Percentiles rank a stretch among this genome's conserved stretches.
phyloP scores from a whole-genome alignment of 2,113 vertebrate genomes.

The Clupea harengus region DNA sequence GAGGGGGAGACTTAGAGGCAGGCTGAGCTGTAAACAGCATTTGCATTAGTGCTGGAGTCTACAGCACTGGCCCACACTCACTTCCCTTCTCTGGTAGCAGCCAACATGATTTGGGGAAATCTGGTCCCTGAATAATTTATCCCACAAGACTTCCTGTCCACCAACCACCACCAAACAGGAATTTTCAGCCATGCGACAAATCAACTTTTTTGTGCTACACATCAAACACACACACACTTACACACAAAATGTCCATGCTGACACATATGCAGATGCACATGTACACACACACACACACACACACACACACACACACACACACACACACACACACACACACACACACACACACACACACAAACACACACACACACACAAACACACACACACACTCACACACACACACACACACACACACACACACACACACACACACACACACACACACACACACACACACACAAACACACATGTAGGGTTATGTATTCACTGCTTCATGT shows the following conservation, averaged over 20 bases:
- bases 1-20: not conserved
- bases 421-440: not conserved
- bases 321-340: not conserved
- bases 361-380: not conserved
- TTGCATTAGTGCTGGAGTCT: slow-evolving; percentile 24
- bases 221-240: not conserved
- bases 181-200: slow-evolving; percentile 38
- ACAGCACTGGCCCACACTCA: not conserved
- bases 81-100: not conserved
- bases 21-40: not conserved
- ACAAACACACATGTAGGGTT: not conserved
- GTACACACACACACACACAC: not conserved
- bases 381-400: not conserved
- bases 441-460: slow-evolving; percentile 4
- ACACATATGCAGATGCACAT: not conserved
- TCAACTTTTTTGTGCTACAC: not conserved
- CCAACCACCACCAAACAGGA: slow-evolving; percentile 36
- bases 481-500: not conserved
- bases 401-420: not conserved
- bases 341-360: not conserved
- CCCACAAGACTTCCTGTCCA: slow-evolving; percentile 25
- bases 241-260: not conserved
- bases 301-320: not conserved
- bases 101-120: slow-evolving; percentile 36
- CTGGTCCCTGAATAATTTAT: slow-evolving; percentile 55